These are phyloP conservation scores for Pterobdella sp. DNA, from an alignment of 2,888 invertebrate species.

Conservation along the genomic window DNA sequence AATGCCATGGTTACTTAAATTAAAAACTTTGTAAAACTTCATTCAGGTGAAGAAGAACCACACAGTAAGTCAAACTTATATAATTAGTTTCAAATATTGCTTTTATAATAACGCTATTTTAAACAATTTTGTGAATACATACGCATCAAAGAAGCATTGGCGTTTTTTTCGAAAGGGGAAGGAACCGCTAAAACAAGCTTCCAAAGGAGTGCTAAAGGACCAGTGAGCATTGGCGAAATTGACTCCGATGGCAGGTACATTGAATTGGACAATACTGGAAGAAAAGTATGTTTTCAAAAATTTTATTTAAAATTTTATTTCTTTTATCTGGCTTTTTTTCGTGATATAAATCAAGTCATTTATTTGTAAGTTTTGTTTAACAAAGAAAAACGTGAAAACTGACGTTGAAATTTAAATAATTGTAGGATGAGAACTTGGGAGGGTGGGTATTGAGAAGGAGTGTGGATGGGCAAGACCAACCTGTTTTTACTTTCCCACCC, in stretches of 20 bases:
- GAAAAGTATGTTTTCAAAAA: constrained; percentile 46
- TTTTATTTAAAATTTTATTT: not conserved
- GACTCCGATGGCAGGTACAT: constrained; percentile 53
- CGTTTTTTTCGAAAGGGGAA: constrained; percentile 49
- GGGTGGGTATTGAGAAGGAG: constrained; percentile 31
- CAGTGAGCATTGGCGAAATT: constrained; percentile 44
- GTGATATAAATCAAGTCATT: no score
- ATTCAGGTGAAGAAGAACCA: not conserved
- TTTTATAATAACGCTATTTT: no score
- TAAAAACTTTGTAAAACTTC: not conserved
- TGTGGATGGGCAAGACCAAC: constrained; percentile 28
- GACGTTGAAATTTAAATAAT: no score
- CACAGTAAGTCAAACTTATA: constrained; percentile 12
- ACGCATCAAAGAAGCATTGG: constrained; percentile 19
- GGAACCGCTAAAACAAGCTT: constrained; percentile 56
- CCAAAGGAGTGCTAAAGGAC: constrained; percentile 40
- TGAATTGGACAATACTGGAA: constrained; percentile 53
- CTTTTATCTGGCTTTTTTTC: no score
- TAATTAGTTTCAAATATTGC: no score
- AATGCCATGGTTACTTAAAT: not conserved
- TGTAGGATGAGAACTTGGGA: constrained; percentile 30
- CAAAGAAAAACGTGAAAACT: no score
- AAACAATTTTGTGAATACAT: not conserved
- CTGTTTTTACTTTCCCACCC: constrained; percentile 26
- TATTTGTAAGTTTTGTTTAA: no score